phyloP scores from a whole-genome alignment of 1,140 invertebrate species.

The Drosophila oshimai region DNA sequence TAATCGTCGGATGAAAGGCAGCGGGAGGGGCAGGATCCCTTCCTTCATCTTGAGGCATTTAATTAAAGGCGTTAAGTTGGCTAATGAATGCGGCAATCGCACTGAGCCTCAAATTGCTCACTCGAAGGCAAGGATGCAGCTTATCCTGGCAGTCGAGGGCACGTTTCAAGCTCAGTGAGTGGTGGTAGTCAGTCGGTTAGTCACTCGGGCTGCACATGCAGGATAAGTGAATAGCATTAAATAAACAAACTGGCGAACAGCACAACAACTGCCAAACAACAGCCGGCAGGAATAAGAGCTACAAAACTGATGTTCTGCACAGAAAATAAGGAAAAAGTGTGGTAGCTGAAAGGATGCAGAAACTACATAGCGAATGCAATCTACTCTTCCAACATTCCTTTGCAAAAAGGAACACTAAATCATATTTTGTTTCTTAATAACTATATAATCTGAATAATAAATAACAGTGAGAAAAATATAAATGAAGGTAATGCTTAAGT shows the following conservation, averaged over 20 bases:
- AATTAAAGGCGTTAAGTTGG: conserved; percentile 68
- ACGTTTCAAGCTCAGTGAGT: conserved; percentile 29
- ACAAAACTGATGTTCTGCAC: conserved; percentile 41
- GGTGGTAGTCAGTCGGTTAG: not conserved
- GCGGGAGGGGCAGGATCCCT: not conserved
- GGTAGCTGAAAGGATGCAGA: not conserved
- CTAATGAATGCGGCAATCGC: conserved; percentile 57
- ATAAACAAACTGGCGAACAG: conserved; percentile 62
- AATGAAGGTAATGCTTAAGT: no score
- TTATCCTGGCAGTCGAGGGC: not conserved
- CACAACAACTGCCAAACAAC: conserved; percentile 33
- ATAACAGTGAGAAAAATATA: no score
- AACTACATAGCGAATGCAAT: not conserved
- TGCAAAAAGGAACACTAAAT: no score
- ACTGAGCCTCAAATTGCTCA: conserved; percentile 17
- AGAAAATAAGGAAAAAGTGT: conserved; percentile 10
- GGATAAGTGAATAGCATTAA: conserved; percentile 73
- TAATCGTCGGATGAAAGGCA: conserved; percentile 11
- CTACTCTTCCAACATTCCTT: no score
- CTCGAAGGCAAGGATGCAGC: not conserved
- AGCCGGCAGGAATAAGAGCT: conserved; percentile 9
- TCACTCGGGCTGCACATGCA: conserved; percentile 45
- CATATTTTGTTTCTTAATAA: no score
- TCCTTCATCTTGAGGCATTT: conserved; percentile 37
- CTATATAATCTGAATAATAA: no score